phyloP scores from a whole-genome alignment of 92 coral and sea anemone genomes.

The Parazoanthus atlanticus region DNA sequence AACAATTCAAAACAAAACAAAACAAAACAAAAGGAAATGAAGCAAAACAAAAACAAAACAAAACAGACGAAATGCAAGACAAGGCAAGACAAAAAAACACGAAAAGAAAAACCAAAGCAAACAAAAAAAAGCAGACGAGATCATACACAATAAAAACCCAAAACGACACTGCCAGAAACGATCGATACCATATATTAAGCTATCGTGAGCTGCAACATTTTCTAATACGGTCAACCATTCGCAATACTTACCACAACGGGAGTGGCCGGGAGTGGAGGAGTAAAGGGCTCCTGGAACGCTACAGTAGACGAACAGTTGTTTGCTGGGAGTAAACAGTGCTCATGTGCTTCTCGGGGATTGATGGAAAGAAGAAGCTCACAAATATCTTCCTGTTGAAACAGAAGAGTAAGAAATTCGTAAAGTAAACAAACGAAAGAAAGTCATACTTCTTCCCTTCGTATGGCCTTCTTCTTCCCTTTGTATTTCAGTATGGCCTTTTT shows the following conservation, averaged over 20 bases:
- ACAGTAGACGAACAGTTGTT: slow-evolving; percentile 19
- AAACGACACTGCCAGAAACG: no score
- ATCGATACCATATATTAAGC: no score
- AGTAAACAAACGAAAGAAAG: not conserved
- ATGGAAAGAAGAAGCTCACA: slow-evolving; percentile 33
- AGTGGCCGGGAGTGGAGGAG: not conserved
- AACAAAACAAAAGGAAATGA: no score
- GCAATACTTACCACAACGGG: slow-evolving; percentile 13
- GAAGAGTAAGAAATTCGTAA: not conserved
- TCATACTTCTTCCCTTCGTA: not conserved
- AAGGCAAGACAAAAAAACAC: no score
- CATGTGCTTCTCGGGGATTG: slow-evolving; percentile 23
- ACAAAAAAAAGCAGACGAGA: no score
- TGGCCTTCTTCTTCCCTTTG: not conserved
- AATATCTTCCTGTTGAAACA: slow-evolving; percentile 12
- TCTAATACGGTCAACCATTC: no score
- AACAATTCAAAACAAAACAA: no score
- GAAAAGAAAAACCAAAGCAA: no score
- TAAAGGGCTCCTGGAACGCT: slow-evolving; percentile 23
- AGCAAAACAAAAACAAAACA: no score
- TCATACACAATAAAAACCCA: no score
- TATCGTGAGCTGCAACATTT: no score
- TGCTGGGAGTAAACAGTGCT: slow-evolving; percentile 15
- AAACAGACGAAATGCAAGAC: no score
- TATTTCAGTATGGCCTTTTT: not conserved